A percentile compares a stretch with the other conserved stretches of the same genome.
These are phyloP conservation scores for Hirtodrosophila histrioides DNA, from an alignment of 2,888 invertebrate species.

Conservation along the genomic window DNA sequence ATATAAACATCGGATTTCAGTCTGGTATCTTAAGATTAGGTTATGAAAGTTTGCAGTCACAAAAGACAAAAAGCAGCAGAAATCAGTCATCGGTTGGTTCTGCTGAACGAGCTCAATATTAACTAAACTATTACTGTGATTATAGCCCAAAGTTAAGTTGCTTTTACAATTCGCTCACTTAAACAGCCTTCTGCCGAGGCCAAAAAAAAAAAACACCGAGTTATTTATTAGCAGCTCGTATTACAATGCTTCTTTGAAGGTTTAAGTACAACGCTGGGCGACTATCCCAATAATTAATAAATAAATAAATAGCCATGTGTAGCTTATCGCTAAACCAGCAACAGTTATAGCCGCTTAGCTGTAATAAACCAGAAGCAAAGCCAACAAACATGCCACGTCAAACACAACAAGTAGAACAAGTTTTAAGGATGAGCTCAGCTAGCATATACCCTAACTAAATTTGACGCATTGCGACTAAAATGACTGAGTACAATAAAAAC, in stretches of 20 bases:
- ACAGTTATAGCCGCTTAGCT: conserved; percentile 19
- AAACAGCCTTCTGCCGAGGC: too few species aligned
- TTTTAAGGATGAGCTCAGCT: not conserved
- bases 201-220: not conserved
- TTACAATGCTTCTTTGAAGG: not conserved
- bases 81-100: too few species aligned
- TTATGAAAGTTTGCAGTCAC: too few species aligned
- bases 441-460: conserved; percentile 1
- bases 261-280: conserved; percentile 6
- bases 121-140: too few species aligned
- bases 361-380: conserved; percentile 32
- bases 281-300: conserved; percentile 44
- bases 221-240: conserved; percentile 6
- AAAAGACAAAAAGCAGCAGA: too few species aligned
- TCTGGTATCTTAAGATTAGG: too few species aligned
- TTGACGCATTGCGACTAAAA: not conserved
- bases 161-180: too few species aligned
- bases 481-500: not conserved
- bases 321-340: conserved; percentile 32
- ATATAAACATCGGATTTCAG: too few species aligned
- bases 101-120: too few species aligned
- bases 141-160: too few species aligned
- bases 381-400: conserved; percentile 28
- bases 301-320: conserved; percentile 12
- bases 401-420: conserved; percentile 10